Conservation (phyloP, 2,113 vertebrate genomes). For the Gallinago undulata region DNA sequence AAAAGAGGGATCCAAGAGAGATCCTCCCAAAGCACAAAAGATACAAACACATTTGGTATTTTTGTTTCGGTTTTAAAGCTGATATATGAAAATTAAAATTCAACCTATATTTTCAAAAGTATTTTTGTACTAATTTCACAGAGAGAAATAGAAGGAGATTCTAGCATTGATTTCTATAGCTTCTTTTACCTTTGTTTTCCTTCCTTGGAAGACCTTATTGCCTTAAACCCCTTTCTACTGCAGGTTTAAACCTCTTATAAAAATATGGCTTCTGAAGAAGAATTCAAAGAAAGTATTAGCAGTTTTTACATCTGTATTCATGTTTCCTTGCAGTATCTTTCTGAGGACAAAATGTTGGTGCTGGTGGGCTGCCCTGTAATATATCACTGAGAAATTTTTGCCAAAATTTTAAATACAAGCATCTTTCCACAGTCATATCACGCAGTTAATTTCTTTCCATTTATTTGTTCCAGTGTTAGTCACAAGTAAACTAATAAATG, state of each 20-base stretch:
- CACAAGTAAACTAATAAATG: neutral
- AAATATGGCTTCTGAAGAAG: neutral
- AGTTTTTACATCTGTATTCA: neutral
- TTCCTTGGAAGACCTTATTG: neutral
- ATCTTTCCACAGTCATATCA: neutral
- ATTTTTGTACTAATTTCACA: neutral
- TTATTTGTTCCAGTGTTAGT: neutral
- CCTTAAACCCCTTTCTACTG: neutral
- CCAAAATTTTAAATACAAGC: neutral
- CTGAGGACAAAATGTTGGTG: neutral
- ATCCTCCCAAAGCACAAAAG: neutral
- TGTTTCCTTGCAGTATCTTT: neutral
- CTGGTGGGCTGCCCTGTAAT: neutral
- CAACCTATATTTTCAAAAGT: neutral
- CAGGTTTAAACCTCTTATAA: neutral
- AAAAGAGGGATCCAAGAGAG: neutral
- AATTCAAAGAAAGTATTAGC: neutral
- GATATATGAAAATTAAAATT: neutral
- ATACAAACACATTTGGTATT: neutral
- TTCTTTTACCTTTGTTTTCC: neutral
- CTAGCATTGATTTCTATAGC: neutral
- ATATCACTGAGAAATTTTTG: neutral
- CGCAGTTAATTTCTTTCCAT: neutral
- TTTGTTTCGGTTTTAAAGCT: neutral
- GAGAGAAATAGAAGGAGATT: neutral